These are phyloP conservation scores for Ursus arctos DNA, from an alignment of 2,113 vertebrate species.

Conservation along the genomic window DNA sequence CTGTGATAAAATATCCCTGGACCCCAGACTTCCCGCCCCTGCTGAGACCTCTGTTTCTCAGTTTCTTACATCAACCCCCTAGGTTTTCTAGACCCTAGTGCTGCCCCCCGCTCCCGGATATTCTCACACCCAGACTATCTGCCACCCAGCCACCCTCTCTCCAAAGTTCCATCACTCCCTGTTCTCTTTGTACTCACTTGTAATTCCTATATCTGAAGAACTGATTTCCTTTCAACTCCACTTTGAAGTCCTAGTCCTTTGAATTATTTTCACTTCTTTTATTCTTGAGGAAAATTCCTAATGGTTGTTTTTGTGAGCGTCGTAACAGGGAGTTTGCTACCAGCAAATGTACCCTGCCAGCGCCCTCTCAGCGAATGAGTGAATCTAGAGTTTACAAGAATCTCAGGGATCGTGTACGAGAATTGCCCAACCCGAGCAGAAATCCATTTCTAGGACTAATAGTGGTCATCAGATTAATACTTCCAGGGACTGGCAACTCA, in stretches of 20 bases:
- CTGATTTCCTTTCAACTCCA: constrained; percentile 74
- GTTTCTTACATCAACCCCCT: background rate
- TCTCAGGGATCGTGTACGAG: background rate
- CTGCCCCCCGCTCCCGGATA: background rate
- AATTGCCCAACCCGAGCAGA: background rate
- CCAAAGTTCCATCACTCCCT: background rate
- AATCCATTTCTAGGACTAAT: background rate
- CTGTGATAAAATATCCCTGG: background rate
- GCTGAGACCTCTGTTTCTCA: background rate
- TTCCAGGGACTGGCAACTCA: background rate
- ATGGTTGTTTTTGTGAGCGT: constrained; percentile 48
- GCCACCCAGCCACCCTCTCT: background rate
- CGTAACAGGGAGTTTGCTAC: background rate
- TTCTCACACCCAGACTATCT: background rate
- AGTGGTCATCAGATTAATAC: background rate
- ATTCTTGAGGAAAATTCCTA: constrained; percentile 61
- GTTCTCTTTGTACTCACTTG: constrained; percentile 57
- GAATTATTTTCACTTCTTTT: constrained; percentile 74
- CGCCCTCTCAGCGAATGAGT: background rate
- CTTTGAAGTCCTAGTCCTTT: constrained; percentile 78
- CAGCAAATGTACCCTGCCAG: background rate
- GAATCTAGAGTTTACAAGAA: constrained; percentile 21
- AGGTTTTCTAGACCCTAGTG: background rate
- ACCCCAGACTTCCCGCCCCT: background rate
- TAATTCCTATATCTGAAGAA: constrained; percentile 67